Evolutionary conservation across 1,140 invertebrate species (phyloP).

Genomic region (Drosophila pallidifrons): DNA sequence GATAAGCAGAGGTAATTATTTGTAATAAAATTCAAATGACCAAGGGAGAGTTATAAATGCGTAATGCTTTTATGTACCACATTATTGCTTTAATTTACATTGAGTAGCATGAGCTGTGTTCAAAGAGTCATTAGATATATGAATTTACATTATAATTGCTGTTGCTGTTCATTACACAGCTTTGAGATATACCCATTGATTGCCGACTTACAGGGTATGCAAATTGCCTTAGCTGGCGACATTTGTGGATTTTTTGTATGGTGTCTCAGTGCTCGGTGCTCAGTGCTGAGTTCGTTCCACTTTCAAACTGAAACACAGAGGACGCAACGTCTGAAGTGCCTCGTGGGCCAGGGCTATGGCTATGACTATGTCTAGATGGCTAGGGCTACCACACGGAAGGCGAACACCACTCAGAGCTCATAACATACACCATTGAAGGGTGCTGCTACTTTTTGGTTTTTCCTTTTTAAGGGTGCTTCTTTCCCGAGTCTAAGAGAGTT

Average conservation of each 20-base stretch:
- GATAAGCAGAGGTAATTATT: too few species aligned
- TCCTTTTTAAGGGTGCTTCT: constrained; percentile 73
- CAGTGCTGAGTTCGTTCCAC: constrained; percentile 57
- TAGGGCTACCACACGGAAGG: not conserved
- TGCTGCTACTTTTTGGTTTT: constrained; percentile 53
- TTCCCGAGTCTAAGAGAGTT: constrained; percentile 20
- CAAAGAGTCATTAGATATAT: too few species aligned
- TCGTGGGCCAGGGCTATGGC: constrained; percentile 14
- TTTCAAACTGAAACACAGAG: constrained; percentile 45
- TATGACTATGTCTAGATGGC: too few species aligned
- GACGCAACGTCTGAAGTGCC: constrained; percentile 61
- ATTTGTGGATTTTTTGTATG: constrained; percentile 49
- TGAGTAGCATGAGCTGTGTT: not conserved
- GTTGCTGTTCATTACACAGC: too few species aligned
- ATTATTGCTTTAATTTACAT: too few species aligned
- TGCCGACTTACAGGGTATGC: not conserved
- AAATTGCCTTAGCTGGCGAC: constrained; percentile 44
- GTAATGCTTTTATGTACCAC: too few species aligned
- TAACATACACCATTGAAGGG: constrained; percentile 41
- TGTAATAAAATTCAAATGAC: too few species aligned
- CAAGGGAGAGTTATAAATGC: too few species aligned
- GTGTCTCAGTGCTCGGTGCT: constrained; percentile 30
- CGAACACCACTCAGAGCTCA: constrained; percentile 6
- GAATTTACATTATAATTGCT: too few species aligned
- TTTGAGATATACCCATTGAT: not conserved